Evolutionary conservation across 2,113 vertebrate species (phyloP).

Genomic region (Marmota flaviventris): DNA sequence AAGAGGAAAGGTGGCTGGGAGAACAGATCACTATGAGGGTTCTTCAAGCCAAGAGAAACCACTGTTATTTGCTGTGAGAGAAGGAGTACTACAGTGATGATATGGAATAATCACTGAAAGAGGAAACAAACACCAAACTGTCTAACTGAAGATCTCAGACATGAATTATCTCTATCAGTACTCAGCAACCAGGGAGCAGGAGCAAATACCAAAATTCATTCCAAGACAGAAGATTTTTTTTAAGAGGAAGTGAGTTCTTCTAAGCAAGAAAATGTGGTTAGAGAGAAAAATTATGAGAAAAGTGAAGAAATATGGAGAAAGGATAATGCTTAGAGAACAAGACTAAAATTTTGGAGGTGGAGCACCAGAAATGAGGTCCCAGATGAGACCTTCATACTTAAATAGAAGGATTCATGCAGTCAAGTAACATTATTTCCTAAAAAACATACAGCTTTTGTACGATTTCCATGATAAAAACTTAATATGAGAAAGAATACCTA

Average conservation of each 20-base stretch:
- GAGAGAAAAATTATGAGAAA: background rate
- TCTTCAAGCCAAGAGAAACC: background rate
- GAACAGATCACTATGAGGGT: too few relatives aligned
- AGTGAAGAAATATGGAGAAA: background rate
- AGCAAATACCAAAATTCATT: background rate
- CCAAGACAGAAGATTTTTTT: background rate
- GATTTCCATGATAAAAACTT: conserved; percentile 7
- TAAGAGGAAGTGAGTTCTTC: background rate
- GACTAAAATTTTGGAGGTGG: background rate
- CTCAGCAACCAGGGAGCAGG: background rate
- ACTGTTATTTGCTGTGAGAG: background rate
- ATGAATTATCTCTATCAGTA: background rate
- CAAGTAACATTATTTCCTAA: background rate
- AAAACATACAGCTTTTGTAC: background rate
- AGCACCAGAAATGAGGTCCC: background rate
- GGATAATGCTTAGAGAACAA: background rate
- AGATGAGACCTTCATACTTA: background rate
- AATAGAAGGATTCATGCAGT: background rate
- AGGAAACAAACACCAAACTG: background rate
- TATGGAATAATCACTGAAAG: background rate
- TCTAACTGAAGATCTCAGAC: background rate
- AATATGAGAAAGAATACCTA: background rate
- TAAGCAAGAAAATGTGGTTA: background rate
- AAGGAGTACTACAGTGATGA: background rate
- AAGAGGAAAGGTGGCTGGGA: background rate